Conservation (phyloP, 2,797 vertebrate genomes). For the Odontamblyopus lacepedii region DNA sequence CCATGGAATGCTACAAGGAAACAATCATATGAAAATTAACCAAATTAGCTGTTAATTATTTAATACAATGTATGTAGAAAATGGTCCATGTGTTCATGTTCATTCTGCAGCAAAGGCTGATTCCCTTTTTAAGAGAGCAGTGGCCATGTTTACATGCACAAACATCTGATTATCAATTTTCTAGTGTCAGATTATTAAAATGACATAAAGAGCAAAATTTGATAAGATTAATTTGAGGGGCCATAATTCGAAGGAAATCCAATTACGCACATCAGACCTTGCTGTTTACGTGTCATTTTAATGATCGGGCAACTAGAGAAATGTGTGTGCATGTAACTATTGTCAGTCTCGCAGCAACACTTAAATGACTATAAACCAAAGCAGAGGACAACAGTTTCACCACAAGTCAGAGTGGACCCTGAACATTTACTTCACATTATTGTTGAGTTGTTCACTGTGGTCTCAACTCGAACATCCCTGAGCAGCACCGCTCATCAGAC, state of each 20-base stretch:
- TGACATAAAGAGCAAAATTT: too few species aligned
- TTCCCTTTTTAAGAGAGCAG: background rate
- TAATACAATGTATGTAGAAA: background rate
- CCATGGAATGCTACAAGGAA: background rate
- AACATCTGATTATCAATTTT: too few species aligned
- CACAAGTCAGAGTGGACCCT: slow-evolving; percentile 26
- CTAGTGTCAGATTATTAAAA: too few species aligned
- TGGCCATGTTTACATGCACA: background rate
- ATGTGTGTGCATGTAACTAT: too few species aligned
- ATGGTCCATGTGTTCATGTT: background rate
- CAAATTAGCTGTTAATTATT: background rate
- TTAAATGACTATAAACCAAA: background rate
- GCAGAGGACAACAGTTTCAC: background rate
- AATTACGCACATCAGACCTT: too few species aligned
- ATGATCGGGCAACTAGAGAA: too few species aligned
- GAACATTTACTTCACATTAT: slow-evolving; percentile 16
- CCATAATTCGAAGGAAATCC: too few species aligned
- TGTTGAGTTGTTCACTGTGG: background rate
- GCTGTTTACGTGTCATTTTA: too few species aligned
- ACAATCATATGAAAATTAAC: background rate
- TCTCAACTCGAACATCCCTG: slow-evolving; percentile 1
- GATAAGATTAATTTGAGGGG: too few species aligned
- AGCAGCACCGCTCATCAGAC: slow-evolving; percentile 31
- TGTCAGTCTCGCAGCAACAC: background rate
- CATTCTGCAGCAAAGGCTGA: background rate